Percentiles rank a stretch among this genome's conserved stretches.
Evolutionary conservation across 2,797 vertebrate genomes (phyloP).

Genomic region (Rousettus madagascariensis): DNA sequence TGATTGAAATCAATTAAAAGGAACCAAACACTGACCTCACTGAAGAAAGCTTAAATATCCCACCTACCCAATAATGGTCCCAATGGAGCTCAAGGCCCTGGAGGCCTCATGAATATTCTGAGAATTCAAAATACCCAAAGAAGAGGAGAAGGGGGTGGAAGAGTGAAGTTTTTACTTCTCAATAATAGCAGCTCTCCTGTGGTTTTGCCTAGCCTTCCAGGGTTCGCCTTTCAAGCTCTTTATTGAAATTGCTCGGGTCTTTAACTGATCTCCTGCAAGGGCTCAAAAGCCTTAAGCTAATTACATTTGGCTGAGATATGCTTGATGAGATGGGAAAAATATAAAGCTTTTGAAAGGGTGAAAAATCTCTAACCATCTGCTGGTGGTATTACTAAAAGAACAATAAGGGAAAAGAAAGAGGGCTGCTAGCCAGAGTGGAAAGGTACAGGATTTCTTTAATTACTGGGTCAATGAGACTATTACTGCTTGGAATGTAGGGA

Average conservation of each 20-base stretch:
- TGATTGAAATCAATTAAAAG: constrained; percentile 91
- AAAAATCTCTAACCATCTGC: constrained; percentile 91
- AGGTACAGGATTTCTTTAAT: constrained; percentile 82
- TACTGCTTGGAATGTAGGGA: constrained; percentile 63
- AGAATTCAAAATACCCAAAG: constrained; percentile 81
- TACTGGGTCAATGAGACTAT: constrained; percentile 80
- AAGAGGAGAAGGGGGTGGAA: constrained; percentile 42
- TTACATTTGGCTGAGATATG: constrained; percentile 88
- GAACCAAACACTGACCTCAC: constrained; percentile 82
- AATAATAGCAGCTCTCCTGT: constrained; percentile 83
- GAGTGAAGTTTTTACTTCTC: constrained; percentile 76
- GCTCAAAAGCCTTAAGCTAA: constrained; percentile 89
- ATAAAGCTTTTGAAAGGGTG: constrained; percentile 87
- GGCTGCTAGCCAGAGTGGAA: constrained; percentile 62
- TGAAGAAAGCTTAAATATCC: constrained; percentile 82
- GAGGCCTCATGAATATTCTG: constrained; percentile 85
- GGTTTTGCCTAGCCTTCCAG: constrained; percentile 85
- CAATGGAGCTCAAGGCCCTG: constrained; percentile 80
- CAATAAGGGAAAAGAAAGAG: constrained; percentile 73
- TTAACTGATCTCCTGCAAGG: constrained; percentile 85
- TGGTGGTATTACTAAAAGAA: constrained; percentile 77
- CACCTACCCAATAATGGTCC: constrained; percentile 76
- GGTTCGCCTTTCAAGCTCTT: constrained; percentile 84
- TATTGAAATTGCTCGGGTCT: constrained; percentile 85
- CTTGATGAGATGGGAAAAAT: constrained; percentile 90